Base-by-base conservation (phyloP, 2,113 vertebrate species). In the Gadus chalcogrammus region DNA sequence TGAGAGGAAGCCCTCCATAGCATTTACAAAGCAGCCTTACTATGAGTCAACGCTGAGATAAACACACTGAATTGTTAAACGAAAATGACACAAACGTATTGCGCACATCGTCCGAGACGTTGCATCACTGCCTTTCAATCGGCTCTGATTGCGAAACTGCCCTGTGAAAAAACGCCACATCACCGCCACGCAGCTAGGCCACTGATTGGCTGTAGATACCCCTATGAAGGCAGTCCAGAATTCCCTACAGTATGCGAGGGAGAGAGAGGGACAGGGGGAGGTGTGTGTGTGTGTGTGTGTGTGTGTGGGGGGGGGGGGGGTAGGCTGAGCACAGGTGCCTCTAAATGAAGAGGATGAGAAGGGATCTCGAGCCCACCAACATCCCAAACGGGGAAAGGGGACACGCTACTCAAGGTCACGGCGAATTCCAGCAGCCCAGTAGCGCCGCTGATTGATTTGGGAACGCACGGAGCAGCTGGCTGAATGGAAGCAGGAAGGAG, bases 381-480 rank as follows among this genome's bases (percentile, higher is more conserved):
- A 75, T 80, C 78, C 80, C 74, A 76, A 79, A 80, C 48, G 53
- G 72, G 82, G 69, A 71, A 79, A 64, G 65, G 72, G 70, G 73
- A 77, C 76, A 76, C 59, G 77, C 74, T 77, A 86, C 78, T 91
- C 89, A 90, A 91, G 91, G 91, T 92, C 86, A 84, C 20, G 74
- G 82, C 65, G 85, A 83, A 82, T 87, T 82, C 74, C 74, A 68
- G 84, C 71, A 62, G 18, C 67, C 74, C 42, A 48, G 20, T 13
- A 48, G 74, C 66, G 55, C 74, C 20, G 77, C 81, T 87, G 89
- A 91, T 88, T 88, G 90, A 92, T 91, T 48, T 91, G 83, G 87
- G 82, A 84, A 78, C 71, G 74, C 59, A 71, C 78, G 83, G 82
- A 91, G 90, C 90, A 92, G 90, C 88, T 90, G 90, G 89, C 86